A percentile compares a stretch with the other conserved stretches of the same genome.
Evolutionary conservation across 2,113 vertebrate genomes (phyloP).

Genomic region (Agapornis roseicollis): DNA sequence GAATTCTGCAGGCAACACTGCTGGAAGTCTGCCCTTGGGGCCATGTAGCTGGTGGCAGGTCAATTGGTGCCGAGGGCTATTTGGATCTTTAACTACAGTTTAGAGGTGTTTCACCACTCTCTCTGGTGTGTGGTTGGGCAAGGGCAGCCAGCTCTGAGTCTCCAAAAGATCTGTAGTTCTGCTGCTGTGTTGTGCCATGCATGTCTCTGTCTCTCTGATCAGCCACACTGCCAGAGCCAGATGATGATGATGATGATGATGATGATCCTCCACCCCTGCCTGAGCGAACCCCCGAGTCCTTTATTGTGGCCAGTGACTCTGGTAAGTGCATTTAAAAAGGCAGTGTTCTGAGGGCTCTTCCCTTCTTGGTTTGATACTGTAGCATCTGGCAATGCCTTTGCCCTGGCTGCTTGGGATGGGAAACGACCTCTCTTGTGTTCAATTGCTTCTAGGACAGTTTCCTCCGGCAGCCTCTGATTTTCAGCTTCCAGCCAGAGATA

Average conservation of each 20-base stretch:
- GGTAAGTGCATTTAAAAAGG: slow-evolving; percentile 62
- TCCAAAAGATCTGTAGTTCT: not conserved
- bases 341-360: not conserved
- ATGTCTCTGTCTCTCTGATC: not conserved
- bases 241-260: slow-evolving; percentile 78
- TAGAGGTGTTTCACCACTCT: not conserved
- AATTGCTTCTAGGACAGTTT: slow-evolving; percentile 42
- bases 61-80: not conserved
- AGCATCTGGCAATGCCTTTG: not conserved
- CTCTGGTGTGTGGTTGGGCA: not conserved
- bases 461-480: not conserved
- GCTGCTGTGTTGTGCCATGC: not conserved
- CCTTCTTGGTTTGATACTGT: accelerated
- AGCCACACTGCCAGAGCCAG: slow-evolving; percentile 9
- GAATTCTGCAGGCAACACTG: not conserved
- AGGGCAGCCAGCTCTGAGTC: not conserved
- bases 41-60: not conserved
- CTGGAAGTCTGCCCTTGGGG: not conserved
- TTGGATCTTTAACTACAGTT: not conserved
- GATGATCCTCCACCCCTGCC: slow-evolving; percentile 88
- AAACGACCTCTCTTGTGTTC: not conserved
- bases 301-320: slow-evolving; percentile 73
- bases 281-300: slow-evolving; percentile 90
- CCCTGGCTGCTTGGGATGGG: not conserved
- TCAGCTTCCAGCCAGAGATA: slow-evolving; percentile 13